Conservation (phyloP, 2,113 vertebrate species). For the Osmerus eperlanus region DNA sequence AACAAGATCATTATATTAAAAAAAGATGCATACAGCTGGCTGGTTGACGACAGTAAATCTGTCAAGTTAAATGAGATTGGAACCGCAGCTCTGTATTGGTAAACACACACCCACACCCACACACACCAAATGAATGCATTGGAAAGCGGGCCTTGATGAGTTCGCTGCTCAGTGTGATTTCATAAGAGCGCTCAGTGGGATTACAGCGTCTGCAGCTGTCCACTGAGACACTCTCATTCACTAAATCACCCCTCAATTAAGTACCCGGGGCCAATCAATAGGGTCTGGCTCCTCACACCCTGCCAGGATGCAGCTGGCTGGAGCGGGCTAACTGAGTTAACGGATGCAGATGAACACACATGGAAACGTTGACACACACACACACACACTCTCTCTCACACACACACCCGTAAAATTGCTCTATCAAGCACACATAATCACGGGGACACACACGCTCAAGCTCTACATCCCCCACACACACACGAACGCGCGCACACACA, state of each 20-base stretch:
- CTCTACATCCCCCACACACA: no score
- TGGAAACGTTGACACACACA: not conserved
- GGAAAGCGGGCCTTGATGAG: constrained; percentile 16
- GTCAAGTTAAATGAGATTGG: constrained; percentile 38
- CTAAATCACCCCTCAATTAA: constrained; percentile 52
- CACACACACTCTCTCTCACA: not conserved
- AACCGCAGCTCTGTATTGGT: constrained; percentile 26
- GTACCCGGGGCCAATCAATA: constrained; percentile 25
- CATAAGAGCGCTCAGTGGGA: constrained; percentile 26
- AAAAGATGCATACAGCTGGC: constrained; percentile 28
- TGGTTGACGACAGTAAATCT: constrained; percentile 30
- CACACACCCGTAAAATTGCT: not conserved
- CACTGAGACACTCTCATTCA: constrained; percentile 37
- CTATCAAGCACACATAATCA: no score
- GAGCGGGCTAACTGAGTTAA: constrained; percentile 22
- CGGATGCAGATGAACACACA: not conserved
- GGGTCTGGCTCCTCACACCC: constrained; percentile 5
- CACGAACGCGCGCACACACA: no score
- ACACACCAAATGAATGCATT: not conserved
- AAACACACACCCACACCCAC: constrained; percentile 17
- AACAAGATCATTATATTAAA: constrained; percentile 13
- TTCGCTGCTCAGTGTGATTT: constrained; percentile 27
- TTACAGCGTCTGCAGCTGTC: constrained; percentile 26
- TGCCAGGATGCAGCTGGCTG: constrained; percentile 29
- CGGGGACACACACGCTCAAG: no score